Base-by-base conservation (phyloP, 2,113 vertebrate genomes). In the Regulus satrapa region DNA sequence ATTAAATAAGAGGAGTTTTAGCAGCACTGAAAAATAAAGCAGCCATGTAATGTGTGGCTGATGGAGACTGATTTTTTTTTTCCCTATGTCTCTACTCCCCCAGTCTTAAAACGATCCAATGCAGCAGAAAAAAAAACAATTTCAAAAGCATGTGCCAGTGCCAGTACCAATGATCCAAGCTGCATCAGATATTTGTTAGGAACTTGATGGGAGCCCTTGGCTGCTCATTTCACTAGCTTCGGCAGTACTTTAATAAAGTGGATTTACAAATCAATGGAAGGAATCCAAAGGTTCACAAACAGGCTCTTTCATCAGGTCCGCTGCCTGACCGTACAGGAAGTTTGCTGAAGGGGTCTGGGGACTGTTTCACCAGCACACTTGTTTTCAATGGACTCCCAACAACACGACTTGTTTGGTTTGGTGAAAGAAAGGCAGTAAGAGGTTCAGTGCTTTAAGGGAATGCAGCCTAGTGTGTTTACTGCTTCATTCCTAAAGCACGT, bases 1-100 rank as follows among this genome's bases (percentile, higher is more conserved):
- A 97, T 96, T 96, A 98, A 97, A 97, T 97, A 98, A 97, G 81
- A 94, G 87, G 94, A 81, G 91, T 95, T 97, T 97, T 96, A 97
- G 97, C 95, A 94, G 95, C 88, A 38, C 51, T 86, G 87, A 94
- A 96, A 97, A 97, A 97, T 93, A 96, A 97, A 96, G 96, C 85
- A 95, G 97, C 83, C 93, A 28, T 74, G 80, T 94, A 94, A 96
- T 62, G 69, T 51, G 75, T 62, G 87, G 77, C 91, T 96, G 89
- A 88, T 71, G 91, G 87, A 93, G 63, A 56, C 63, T 40, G 89
- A 14, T 29, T 36, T 26, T 15, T 8, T 8, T 4, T 21, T 85
- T 63, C 24, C 24, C 41, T 28, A 31, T 31, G 28, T 93, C 69
- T 56, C 74, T 41, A 20, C 81, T 85, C 43, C 75, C 61, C 80